phyloP scores from a whole-genome alignment of 92 coral and sea anemone species.

The Porites lobata region DNA sequence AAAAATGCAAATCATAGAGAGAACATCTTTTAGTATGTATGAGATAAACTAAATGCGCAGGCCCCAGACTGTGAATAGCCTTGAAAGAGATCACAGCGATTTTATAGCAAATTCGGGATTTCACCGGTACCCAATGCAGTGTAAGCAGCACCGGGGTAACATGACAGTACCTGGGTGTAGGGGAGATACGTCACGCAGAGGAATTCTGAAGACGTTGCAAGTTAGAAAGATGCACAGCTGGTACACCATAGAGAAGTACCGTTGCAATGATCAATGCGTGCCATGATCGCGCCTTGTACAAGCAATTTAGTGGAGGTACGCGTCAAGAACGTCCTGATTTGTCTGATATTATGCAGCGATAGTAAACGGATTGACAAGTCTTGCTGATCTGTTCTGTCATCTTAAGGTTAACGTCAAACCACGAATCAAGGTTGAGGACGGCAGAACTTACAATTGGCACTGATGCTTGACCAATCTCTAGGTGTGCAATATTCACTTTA shows the following conservation, averaged over 20 bases:
- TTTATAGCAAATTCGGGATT: no score
- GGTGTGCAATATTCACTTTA: no score
- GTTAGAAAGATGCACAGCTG: not conserved
- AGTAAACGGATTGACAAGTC: not conserved
- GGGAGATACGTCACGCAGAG: not conserved
- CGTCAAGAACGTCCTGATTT: not conserved
- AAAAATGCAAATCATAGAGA: no score
- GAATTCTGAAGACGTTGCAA: constrained; percentile 2
- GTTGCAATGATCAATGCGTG: not conserved
- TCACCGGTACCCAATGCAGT: not conserved
- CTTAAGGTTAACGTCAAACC: no score
- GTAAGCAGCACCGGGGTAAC: not conserved
- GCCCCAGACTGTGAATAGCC: no score
- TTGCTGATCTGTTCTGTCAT: not conserved
- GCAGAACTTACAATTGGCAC: no score
- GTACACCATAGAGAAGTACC: not conserved
- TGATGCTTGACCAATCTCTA: no score
- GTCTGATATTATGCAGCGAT: not conserved
- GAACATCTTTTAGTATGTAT: no score
- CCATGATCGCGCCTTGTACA: no score
- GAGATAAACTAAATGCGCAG: no score
- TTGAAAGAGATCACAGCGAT: no score
- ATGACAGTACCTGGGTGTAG: not conserved
- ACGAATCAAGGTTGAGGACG: no score
- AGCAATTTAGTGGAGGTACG: not conserved